phyloP scores from a whole-genome alignment of 2,797 vertebrate species.

The Sciurus vulgaris region DNA sequence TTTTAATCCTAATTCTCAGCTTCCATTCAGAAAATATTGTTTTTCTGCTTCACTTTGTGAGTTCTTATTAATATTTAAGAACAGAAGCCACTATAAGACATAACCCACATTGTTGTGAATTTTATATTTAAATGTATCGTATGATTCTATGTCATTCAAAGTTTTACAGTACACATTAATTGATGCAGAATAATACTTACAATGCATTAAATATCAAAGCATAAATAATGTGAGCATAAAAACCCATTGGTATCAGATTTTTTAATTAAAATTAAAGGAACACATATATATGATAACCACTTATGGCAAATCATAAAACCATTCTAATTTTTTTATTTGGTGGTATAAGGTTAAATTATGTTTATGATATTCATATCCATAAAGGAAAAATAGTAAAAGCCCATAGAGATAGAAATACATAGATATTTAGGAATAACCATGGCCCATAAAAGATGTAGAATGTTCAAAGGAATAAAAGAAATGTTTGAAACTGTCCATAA shows the following conservation, averaged over 20 bases:
- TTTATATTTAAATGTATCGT: not conserved
- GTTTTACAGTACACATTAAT: not conserved
- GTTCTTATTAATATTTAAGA: not conserved
- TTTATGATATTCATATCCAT: not conserved
- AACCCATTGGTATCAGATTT: not conserved
- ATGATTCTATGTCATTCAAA: not conserved
- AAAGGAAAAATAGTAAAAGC: conserved; percentile 44
- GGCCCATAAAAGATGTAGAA: not conserved
- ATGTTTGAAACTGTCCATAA: not conserved
- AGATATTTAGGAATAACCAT: conserved; percentile 24
- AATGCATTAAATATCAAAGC: conserved; percentile 14
- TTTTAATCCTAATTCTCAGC: not conserved
- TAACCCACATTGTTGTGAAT: not conserved
- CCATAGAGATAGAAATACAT: not conserved
- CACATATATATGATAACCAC: not conserved
- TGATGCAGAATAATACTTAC: not conserved
- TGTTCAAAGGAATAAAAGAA: conserved; percentile 33
- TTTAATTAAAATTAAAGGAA: conserved; percentile 34
- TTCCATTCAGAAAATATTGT: conserved; percentile 43
- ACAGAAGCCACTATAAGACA: not conserved
- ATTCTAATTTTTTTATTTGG: not conserved
- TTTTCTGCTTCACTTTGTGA: not conserved
- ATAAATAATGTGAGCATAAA: not conserved
- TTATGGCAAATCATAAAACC: conserved; percentile 31
- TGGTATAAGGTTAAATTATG: not conserved